These are phyloP conservation scores for Lacanobia wlatinum DNA, from an alignment of 2,888 invertebrate species.

Conservation along the genomic window DNA sequence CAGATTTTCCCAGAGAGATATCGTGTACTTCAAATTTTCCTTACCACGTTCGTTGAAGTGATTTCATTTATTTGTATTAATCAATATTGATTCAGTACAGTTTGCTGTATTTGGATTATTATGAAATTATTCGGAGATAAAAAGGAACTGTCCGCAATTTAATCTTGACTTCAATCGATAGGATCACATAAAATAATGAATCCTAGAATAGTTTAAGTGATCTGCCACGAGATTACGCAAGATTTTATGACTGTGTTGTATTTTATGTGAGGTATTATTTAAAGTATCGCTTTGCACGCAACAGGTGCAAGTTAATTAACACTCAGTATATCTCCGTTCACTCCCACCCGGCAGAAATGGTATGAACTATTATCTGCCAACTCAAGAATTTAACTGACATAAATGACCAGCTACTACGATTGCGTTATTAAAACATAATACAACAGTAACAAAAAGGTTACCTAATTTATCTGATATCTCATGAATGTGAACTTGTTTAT, in stretches of 20 bases:
- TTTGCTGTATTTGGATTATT: slow-evolving; percentile 2
- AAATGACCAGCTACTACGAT: slow-evolving; percentile 40
- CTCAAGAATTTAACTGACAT: slow-evolving; percentile 44
- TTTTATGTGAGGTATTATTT: slow-evolving; percentile 60
- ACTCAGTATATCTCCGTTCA: slow-evolving; percentile 57
- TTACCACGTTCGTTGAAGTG: not conserved
- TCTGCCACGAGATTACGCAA: slow-evolving; percentile 58
- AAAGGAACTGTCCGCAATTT: slow-evolving; percentile 2
- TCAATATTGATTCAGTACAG: not conserved
- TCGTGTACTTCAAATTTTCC: slow-evolving; percentile 12
- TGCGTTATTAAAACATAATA: slow-evolving; percentile 29
- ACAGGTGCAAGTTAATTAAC: slow-evolving; percentile 69
- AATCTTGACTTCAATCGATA: slow-evolving; percentile 11
- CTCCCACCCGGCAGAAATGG: slow-evolving; percentile 58
- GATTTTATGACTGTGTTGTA: slow-evolving; percentile 50
- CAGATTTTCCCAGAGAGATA: slow-evolving; percentile 15
- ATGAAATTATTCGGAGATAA: not conserved
- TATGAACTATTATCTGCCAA: slow-evolving; percentile 56
- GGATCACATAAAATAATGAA: slow-evolving; percentile 26
- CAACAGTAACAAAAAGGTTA: slow-evolving; percentile 43
- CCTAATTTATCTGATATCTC: slow-evolving; percentile 50
- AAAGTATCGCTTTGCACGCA: slow-evolving; percentile 64
- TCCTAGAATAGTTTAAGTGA: slow-evolving; percentile 44
- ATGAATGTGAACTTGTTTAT: slow-evolving; percentile 55
- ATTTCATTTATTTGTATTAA: slow-evolving; percentile 1